Evolutionary conservation across 2,797 vertebrate species (phyloP).

Genomic region (Taenioides sp.): DNA sequence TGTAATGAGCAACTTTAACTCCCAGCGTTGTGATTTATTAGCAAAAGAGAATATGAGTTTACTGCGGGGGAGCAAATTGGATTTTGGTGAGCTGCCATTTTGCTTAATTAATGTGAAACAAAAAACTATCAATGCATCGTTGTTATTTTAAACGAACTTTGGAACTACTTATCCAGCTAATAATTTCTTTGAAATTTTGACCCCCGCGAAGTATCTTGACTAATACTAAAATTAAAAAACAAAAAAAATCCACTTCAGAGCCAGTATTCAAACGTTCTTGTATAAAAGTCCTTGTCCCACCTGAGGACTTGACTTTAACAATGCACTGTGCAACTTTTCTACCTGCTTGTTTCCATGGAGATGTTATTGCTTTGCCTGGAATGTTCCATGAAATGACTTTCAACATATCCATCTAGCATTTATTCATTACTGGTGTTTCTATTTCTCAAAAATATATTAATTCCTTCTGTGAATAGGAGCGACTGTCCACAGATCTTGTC

Average conservation of each 20-base stretch:
- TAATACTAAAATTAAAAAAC: background rate
- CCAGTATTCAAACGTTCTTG: background rate
- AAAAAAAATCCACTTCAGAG: background rate
- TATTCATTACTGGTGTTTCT: too few relatives aligned
- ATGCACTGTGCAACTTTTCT: too few relatives aligned
- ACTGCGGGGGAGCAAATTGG: constrained; percentile 14
- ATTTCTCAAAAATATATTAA: too few relatives aligned
- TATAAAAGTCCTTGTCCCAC: background rate
- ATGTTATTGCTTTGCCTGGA: too few relatives aligned
- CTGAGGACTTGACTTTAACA: constrained; percentile 11
- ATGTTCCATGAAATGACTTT: too few relatives aligned
- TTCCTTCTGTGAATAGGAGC: too few relatives aligned
- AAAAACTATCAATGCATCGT: background rate
- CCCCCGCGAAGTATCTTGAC: background rate
- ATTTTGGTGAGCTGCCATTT: constrained; percentile 11
- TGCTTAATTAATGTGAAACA: constrained; percentile 12
- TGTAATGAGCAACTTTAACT: constrained; percentile 1
- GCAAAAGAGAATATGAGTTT: constrained; percentile 3
- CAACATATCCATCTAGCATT: too few relatives aligned
- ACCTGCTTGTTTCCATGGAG: too few relatives aligned
- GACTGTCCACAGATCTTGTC: too few relatives aligned
- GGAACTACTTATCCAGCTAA: background rate
- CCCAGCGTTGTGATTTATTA: background rate
- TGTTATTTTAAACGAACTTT: constrained; percentile 5
- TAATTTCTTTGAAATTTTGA: background rate